Conservation (phyloP, 2,113 vertebrate species). For the Hyperopisus bebe region DNA sequence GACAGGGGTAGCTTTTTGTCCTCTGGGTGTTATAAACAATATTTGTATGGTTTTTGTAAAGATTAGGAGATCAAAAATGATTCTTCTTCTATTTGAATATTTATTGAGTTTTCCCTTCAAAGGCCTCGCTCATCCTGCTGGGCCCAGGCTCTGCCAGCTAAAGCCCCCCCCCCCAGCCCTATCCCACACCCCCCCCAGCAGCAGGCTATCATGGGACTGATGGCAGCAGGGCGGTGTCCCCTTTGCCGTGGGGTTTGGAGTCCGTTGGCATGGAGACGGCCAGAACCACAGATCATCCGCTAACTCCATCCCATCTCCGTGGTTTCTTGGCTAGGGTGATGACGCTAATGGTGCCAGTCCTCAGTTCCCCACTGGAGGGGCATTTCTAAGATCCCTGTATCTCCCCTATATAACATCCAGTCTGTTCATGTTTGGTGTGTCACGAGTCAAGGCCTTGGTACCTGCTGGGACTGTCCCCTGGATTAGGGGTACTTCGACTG, state of each 20-base stretch:
- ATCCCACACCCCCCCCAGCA: background rate
- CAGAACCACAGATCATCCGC: constrained; percentile 40
- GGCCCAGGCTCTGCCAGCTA: background rate
- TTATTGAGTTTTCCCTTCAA: background rate
- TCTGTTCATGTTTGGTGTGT: background rate
- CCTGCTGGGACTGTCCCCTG: background rate
- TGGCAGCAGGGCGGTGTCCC: constrained; percentile 26
- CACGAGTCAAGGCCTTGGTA: constrained; percentile 50
- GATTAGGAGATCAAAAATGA: background rate
- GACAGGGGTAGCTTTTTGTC: background rate
- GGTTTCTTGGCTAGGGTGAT: background rate
- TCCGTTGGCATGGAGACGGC: constrained; percentile 37
- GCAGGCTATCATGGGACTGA: constrained; percentile 33
- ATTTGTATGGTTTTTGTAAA: background rate
- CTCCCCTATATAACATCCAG: too few relatives aligned
- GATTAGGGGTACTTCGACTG: background rate
- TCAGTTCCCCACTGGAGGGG: background rate
- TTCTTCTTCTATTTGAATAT: background rate
- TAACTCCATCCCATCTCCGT: background rate
- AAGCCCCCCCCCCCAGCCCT: background rate
- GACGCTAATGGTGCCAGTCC: background rate
- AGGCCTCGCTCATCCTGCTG: background rate
- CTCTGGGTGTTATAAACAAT: background rate
- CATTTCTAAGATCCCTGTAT: constrained; percentile 10
- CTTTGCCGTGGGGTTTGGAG: constrained; percentile 42